Evolutionary conservation across 2,797 vertebrate genomes (phyloP).

Genomic region (Cossypha heuglini): DNA sequence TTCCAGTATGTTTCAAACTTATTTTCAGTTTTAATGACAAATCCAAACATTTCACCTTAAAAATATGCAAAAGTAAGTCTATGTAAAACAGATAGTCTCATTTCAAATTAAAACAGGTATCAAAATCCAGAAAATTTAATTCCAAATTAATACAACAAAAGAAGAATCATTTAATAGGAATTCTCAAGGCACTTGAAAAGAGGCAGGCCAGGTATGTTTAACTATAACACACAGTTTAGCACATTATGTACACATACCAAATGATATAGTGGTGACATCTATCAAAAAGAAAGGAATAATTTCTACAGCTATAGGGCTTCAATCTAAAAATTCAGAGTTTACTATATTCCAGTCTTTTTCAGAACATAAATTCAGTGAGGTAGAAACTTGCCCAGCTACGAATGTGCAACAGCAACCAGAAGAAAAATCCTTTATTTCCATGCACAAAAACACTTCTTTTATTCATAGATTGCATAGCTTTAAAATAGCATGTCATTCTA

Average conservation of each 20-base stretch:
- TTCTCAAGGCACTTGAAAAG: not conserved
- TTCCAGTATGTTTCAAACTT: not conserved
- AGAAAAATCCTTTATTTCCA: not conserved
- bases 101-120: not conserved
- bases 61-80: not conserved
- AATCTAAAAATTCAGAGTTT: not conserved
- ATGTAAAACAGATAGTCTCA: not conserved
- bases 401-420: not conserved
- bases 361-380: not conserved
- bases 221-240: not conserved
- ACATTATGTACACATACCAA: not conserved
- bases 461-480: not conserved
- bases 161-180: not conserved
- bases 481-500: not conserved
- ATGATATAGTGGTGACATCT: not conserved
- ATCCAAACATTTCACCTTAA: not conserved
- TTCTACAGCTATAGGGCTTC: not conserved
- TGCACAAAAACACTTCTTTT: not conserved
- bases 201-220: not conserved
- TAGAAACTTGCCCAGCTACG: not conserved
- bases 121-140: not conserved
- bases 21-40: not conserved
- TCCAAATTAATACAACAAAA: not conserved
- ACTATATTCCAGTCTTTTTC: not conserved
- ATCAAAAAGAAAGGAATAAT: constrained; percentile 19